A percentile compares a stretch with the other conserved stretches of the same genome.
Evolutionary conservation across 2,797 vertebrate species (phyloP).

Genomic region (Rhinoraja longicauda): DNA sequence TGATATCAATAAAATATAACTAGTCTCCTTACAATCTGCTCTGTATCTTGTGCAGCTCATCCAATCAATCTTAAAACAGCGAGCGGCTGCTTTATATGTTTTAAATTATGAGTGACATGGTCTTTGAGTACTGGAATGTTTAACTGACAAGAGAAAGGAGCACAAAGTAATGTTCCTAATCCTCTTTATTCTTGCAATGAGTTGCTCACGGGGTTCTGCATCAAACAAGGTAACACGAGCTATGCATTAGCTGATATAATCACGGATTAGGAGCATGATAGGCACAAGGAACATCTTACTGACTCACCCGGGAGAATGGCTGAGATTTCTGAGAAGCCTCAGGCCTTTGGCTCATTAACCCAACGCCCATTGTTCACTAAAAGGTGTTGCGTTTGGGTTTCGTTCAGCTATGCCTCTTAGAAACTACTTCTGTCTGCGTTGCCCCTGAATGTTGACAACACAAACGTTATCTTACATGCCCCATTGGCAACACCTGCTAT

Average conservation of each 20-base stretch:
- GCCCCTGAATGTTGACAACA: neutral
- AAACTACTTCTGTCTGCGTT: neutral
- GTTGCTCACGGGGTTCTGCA: neutral
- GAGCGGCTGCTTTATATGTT: neutral
- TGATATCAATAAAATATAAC: neutral
- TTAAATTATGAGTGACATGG: constrained; percentile 22
- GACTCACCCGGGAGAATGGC: neutral
- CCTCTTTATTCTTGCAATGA: constrained; percentile 10
- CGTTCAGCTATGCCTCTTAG: neutral
- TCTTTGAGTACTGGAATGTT: constrained; percentile 12
- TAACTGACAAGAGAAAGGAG: constrained; percentile 16
- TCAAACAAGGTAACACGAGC: constrained; percentile 4
- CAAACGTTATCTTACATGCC: neutral
- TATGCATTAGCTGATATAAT: neutral
- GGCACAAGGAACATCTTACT: neutral
- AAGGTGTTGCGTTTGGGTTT: neutral
- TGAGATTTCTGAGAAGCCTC: neutral
- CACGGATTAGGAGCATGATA: constrained; percentile 16
- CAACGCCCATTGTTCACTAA: neutral
- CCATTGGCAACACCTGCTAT: neutral
- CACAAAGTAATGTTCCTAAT: neutral
- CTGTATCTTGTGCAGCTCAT: neutral
- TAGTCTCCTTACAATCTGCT: neutral
- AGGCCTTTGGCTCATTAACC: constrained; percentile 27
- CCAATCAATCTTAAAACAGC: constrained; percentile 4